phyloP scores from a whole-genome alignment of 37 sponge, comb jelly and placozoan genomes.

The Chondrilla cf. caribensis region DNA sequence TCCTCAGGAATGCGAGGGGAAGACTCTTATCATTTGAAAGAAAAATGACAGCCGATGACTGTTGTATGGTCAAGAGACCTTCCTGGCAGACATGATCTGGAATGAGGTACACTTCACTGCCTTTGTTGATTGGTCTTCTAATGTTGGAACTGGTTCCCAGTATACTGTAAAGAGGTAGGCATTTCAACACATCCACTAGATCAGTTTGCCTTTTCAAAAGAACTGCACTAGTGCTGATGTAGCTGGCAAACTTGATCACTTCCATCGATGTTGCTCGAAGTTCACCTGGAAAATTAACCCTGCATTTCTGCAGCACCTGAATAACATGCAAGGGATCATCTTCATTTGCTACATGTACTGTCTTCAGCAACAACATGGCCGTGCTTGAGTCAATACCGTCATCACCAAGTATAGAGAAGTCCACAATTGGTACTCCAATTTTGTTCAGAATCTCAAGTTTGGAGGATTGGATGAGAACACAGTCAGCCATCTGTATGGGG shows the following conservation, averaged over 20 bases:
- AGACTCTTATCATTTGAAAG: background rate
- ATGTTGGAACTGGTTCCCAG: background rate
- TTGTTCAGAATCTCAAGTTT: background rate
- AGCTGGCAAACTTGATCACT: background rate
- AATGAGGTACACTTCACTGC: background rate
- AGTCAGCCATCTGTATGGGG: background rate
- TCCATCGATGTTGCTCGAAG: background rate
- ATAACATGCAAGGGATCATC: background rate
- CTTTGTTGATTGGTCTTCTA: background rate
- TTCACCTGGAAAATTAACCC: background rate
- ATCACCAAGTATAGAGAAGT: background rate
- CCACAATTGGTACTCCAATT: background rate
- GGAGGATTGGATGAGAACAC: background rate
- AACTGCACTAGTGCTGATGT: background rate
- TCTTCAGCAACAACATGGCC: too few species aligned
- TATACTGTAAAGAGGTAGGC: slow-evolving; percentile 6
- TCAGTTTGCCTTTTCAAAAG: background rate
- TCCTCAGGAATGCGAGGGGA: background rate
- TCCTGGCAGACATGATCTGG: background rate
- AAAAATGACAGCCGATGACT: background rate
- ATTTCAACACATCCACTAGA: background rate
- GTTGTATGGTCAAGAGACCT: background rate
- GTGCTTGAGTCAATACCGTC: too few species aligned
- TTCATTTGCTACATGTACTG: too few species aligned
- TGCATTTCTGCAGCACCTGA: background rate